phyloP scores from a whole-genome alignment of 2,797 vertebrate species.

The Urocyon cinereoargenteus region DNA sequence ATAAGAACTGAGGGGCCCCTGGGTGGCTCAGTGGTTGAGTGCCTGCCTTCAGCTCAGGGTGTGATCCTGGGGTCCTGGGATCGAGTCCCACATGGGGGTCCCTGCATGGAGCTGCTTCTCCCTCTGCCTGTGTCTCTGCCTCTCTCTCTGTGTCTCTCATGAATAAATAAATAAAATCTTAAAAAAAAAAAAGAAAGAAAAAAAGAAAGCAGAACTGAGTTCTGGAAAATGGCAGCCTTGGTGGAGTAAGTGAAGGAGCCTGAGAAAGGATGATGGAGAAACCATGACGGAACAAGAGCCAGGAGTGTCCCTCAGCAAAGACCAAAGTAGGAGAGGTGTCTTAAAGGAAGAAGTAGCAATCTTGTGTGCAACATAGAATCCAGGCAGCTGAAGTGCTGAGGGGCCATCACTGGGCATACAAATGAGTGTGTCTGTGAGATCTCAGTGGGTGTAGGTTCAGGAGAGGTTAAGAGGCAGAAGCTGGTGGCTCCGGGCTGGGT shows the following conservation, averaged over 20 bases:
- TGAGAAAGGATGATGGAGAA: not conserved
- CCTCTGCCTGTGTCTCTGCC: too few relatives aligned
- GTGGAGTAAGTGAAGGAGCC: too few relatives aligned
- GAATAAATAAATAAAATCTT: too few relatives aligned
- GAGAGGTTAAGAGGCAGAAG: not conserved
- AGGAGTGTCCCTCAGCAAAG: not conserved
- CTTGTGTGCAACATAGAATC: not conserved
- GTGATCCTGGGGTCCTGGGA: too few relatives aligned
- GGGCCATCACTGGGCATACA: not conserved
- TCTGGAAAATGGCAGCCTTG: not conserved
- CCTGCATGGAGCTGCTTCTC: too few relatives aligned
- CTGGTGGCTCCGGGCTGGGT: not conserved
- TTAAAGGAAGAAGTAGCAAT: not conserved
- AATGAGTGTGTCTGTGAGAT: fast-evolving
- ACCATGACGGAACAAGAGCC: not conserved
- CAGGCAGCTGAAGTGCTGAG: not conserved
- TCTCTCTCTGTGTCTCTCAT: too few relatives aligned
- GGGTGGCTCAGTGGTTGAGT: too few relatives aligned
- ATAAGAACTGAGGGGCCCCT: not conserved
- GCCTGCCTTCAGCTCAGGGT: too few relatives aligned
- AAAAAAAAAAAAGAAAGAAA: too few relatives aligned
- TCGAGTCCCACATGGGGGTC: too few relatives aligned
- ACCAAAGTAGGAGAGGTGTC: not conserved
- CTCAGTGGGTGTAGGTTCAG: not conserved
- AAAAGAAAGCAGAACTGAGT: not conserved